Conservation (phyloP, 2,113 vertebrate genomes). For the Cacatua alba region DNA sequence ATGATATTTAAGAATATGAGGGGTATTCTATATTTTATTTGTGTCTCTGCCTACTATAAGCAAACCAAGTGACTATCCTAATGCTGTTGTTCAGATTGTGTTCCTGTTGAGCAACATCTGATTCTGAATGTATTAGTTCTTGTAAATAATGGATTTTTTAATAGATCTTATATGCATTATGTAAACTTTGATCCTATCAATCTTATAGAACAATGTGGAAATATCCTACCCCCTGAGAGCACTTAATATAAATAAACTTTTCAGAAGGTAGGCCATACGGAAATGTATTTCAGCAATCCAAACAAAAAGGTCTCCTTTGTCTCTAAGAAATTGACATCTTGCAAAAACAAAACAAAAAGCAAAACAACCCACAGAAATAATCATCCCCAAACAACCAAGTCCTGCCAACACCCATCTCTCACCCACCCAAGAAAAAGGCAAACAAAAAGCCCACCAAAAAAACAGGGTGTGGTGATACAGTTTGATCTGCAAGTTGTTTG, state of each 20-base stretch:
- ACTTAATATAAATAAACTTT: background rate
- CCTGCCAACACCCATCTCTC: rapidly evolving
- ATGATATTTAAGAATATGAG: background rate
- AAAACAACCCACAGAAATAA: background rate
- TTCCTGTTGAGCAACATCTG: background rate
- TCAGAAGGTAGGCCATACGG: background rate
- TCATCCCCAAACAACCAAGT: background rate
- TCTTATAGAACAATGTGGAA: background rate
- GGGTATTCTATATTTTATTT: background rate
- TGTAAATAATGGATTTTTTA: background rate
- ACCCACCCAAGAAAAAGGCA: background rate
- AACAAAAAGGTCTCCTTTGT: background rate
- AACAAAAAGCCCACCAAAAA: background rate
- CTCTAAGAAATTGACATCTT: background rate
- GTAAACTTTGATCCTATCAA: background rate
- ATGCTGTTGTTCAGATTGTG: background rate
- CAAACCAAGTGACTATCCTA: background rate
- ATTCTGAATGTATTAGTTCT: background rate
- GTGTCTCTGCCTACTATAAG: background rate
- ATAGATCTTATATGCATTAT: background rate
- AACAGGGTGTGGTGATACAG: background rate
- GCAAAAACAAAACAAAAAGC: background rate
- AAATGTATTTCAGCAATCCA: background rate
- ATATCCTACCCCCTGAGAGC: background rate
- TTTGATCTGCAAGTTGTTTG: background rate